A percentile compares a stretch with the other conserved stretches of the same genome.
Evolutionary conservation across 2,888 invertebrate genomes (phyloP).

Genomic region (Xiphydria camelus): DNA sequence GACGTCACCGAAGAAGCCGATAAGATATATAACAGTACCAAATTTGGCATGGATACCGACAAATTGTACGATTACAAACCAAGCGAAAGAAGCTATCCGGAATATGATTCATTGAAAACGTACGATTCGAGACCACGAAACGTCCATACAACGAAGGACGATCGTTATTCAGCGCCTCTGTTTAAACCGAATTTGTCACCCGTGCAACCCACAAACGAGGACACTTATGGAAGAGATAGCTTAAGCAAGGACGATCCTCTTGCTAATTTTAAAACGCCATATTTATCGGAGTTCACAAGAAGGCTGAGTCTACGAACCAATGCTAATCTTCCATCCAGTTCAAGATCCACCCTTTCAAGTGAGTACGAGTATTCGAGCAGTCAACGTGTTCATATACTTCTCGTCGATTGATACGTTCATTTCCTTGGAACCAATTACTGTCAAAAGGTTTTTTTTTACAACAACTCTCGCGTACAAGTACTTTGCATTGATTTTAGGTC

Average conservation of each 20-base stretch:
- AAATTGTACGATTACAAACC: constrained; percentile 28
- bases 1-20: constrained; percentile 59
- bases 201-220: constrained; percentile 34
- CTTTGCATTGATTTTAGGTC: constrained; percentile 6
- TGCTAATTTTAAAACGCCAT: constrained; percentile 67
- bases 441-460: too few species aligned
- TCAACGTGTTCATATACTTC: too few species aligned
- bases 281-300: constrained; percentile 71
- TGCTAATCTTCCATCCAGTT: constrained; percentile 34
- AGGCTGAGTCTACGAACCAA: constrained; percentile 57
- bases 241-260: constrained; percentile 39
- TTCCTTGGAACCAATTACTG: too few species aligned
- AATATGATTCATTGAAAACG: neutral
- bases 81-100: constrained; percentile 1
- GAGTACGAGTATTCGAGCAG: constrained; percentile 31
- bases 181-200: constrained; percentile 44
- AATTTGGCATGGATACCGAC: constrained; percentile 28
- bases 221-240: constrained; percentile 30
- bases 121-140: constrained; percentile 15
- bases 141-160: constrained; percentile 30
- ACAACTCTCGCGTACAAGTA: too few species aligned
- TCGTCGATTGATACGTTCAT: too few species aligned
- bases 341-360: constrained; percentile 43
- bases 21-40: constrained; percentile 24
- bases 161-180: constrained; percentile 36